These are phyloP conservation scores for Drusus annulatus DNA, from an alignment of 1,140 invertebrate genomes.

Conservation along the genomic window DNA sequence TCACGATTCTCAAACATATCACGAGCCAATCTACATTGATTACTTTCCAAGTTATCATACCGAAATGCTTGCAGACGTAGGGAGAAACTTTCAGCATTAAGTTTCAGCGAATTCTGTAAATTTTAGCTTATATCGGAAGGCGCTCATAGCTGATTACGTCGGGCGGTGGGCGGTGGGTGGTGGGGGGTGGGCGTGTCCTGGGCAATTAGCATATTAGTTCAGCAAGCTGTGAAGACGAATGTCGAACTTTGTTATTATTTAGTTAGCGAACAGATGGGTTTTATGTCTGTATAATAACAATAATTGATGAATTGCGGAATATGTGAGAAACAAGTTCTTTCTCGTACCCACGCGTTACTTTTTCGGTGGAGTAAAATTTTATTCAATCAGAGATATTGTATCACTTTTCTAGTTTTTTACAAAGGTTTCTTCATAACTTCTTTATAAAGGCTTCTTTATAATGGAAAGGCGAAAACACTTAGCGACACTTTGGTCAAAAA, in stretches of 20 bases:
- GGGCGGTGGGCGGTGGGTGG: background rate
- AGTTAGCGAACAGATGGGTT: background rate
- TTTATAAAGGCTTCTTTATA: too few relatives aligned
- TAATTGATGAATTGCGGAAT: background rate
- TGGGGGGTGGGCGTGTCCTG: background rate
- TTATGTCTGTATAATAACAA: background rate
- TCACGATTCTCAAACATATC: slow-evolving; percentile 3
- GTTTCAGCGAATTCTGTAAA: background rate
- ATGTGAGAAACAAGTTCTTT: too few relatives aligned
- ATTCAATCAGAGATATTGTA: too few relatives aligned
- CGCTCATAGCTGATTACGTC: slow-evolving; percentile 8
- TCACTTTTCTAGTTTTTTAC: too few relatives aligned
- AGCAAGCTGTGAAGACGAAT: background rate
- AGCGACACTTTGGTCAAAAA: too few relatives aligned
- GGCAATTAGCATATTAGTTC: slow-evolving; percentile 23
- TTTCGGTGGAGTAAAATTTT: too few relatives aligned
- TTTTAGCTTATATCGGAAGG: background rate
- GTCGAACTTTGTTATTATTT: slow-evolving; percentile 25
- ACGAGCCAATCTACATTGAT: slow-evolving; percentile 15
- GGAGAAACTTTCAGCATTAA: background rate
- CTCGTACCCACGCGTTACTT: too few relatives aligned
- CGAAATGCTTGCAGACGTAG: background rate
- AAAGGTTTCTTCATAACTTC: too few relatives aligned
- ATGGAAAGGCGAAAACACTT: too few relatives aligned
- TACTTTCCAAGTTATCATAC: slow-evolving; percentile 10